These are phyloP conservation scores for Meiosimyza decipiens DNA, from an alignment of 2,888 invertebrate species.

Conservation along the genomic window DNA sequence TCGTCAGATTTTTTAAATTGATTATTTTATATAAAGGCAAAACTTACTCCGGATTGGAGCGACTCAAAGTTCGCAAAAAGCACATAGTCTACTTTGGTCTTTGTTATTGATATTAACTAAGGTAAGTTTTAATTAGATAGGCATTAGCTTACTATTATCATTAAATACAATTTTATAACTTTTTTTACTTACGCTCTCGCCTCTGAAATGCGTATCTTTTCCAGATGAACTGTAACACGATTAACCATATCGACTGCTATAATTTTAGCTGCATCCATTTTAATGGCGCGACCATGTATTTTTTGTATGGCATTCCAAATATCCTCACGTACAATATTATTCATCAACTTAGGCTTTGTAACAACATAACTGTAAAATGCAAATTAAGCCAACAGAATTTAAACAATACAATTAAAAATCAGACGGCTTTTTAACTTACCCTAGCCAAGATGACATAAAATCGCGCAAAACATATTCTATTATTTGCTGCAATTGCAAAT, in stretches of 20 bases:
- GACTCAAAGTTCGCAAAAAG: too few relatives aligned
- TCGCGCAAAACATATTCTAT: constrained; percentile 83
- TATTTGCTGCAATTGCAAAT: constrained; percentile 84
- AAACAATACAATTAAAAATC: not conserved
- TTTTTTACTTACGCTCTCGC: constrained; percentile 76
- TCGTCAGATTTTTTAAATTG: too few relatives aligned
- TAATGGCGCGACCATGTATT: constrained; percentile 77
- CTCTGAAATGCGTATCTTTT: constrained; percentile 82
- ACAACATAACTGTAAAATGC: constrained; percentile 69
- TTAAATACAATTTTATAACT: not conserved
- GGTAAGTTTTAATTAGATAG: too few relatives aligned
- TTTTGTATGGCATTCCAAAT: constrained; percentile 84
- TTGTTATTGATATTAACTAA: too few relatives aligned
- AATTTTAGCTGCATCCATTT: constrained; percentile 84
- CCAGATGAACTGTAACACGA: constrained; percentile 86
- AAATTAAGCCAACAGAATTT: not conserved
- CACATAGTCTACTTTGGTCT: too few relatives aligned
- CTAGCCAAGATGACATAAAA: constrained; percentile 82
- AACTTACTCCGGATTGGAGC: too few relatives aligned
- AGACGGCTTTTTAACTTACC: constrained; percentile 48
- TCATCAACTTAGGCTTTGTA: constrained; percentile 74
- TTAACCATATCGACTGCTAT: constrained; percentile 85
- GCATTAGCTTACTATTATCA: too few relatives aligned
- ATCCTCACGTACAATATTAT: constrained; percentile 79
- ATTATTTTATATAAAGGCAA: too few relatives aligned